Conservation (phyloP, 2,888 invertebrate genomes). For the Linnaemya vulpina region DNA sequence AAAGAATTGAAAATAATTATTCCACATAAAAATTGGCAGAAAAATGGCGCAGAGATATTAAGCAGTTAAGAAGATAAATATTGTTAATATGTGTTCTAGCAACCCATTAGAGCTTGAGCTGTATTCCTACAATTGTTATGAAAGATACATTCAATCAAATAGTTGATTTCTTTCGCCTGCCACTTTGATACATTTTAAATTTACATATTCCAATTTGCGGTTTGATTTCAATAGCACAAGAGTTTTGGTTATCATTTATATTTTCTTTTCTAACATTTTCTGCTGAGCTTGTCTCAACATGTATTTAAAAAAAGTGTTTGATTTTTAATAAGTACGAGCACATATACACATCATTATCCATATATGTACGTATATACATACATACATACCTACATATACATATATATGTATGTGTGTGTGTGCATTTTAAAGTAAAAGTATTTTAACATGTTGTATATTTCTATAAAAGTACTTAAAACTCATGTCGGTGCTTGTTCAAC, state of each 20-base stretch:
- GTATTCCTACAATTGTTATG: background rate
- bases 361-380: too few relatives aligned
- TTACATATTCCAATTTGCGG: slow-evolving; percentile 41
- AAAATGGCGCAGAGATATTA: too few relatives aligned
- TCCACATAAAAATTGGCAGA: too few relatives aligned
- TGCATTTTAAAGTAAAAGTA: too few relatives aligned
- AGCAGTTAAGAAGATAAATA: too few relatives aligned
- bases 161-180: background rate
- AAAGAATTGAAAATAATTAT: too few relatives aligned
- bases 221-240: slow-evolving; percentile 26
- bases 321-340: slow-evolving; percentile 17
- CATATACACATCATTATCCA: background rate
- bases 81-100: too few relatives aligned
- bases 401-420: too few relatives aligned
- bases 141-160: background rate
- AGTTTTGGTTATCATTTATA: slow-evolving; percentile 46
- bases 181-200: slow-evolving; percentile 25
- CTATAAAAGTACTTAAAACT: slow-evolving; percentile 68
- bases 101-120: too few relatives aligned
- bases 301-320: slow-evolving; percentile 24
- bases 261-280: slow-evolving; percentile 33
- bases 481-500: slow-evolving; percentile 73
- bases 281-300: slow-evolving; percentile 58
- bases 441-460: too few relatives aligned
- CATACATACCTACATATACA: too few relatives aligned